Base-by-base conservation (phyloP, 2,797 vertebrate species). In the Hybognathus amarus region DNA sequence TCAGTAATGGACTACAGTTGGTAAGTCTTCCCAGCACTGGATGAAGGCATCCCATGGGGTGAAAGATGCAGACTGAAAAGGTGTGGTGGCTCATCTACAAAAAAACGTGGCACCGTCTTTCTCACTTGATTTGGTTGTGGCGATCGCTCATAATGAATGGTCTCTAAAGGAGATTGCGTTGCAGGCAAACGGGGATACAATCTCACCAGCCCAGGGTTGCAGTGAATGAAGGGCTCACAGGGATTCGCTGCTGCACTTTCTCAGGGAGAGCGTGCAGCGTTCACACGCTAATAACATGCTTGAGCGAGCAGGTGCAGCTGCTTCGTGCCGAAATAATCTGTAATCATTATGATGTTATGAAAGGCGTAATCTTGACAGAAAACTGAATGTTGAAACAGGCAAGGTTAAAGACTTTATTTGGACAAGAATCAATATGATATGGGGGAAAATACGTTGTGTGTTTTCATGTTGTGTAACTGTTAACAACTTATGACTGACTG, bases 231-330 rank as follows among this genome's bases (percentile, higher is more conserved):
- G n/a, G 82, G 67, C 67, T 71, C 56, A 33, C 17, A 17, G 61
- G 77, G 71, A 70, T 78, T 85, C 13, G 2, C 66, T 6, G 42
- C n/a, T 47, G 7, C 42, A 4, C 40, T 63, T 64, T 54, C 82
- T 71, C 67, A 4, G 42, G 78, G 67, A 68, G 70, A 77, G 33
- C 7, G 8, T 22, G 67, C 47, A 69, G 56, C 56, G 69, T 77
- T 83, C 83, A 42, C 67, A 74, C 59, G 82, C 75, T 84, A 82
- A 86, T 84, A 81, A 86, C 82, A 88, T 38, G 79, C 82, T 82
- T 64, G 36, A 80, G 22, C 40, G 36, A 64, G 52, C 75, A 77
- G 76, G 79, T 77, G 82, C 69, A 70, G 74, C 71, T 81, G 50
- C 67, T 68, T 61, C 59, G 52, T 47, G 76, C 54, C 6, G 7